Conservation (phyloP, 2,888 invertebrate genomes). For the Cancer borealis region DNA sequence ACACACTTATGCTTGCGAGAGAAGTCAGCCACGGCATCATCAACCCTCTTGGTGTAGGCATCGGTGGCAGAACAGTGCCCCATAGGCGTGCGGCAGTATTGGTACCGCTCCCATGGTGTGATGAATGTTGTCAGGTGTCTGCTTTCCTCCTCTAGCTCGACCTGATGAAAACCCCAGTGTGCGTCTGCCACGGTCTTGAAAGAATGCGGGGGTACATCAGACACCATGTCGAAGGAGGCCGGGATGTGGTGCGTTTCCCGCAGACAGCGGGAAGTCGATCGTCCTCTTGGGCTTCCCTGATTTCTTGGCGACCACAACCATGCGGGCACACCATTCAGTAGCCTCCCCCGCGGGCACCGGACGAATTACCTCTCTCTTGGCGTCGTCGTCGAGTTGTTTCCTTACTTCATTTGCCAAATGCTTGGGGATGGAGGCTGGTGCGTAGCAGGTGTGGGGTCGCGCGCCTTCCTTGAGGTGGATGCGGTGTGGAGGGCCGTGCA, state of each 20-base stretch:
- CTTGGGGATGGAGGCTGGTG: constrained; percentile 43
- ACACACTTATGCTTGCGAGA: constrained; percentile 43
- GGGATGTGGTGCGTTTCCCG: constrained; percentile 45
- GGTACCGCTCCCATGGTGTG: constrained; percentile 24
- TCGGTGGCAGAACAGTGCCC: constrained; percentile 49
- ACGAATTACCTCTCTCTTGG: neutral
- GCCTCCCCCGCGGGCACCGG: constrained; percentile 35
- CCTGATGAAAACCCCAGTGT: constrained; percentile 55
- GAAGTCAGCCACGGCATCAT: constrained; percentile 49
- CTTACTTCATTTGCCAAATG: neutral
- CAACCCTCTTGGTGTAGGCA: constrained; percentile 51
- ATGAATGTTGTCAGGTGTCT: constrained; percentile 1
- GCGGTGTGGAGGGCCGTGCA: constrained; percentile 16
- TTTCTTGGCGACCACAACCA: constrained; percentile 50
- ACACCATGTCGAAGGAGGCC: constrained; percentile 50
- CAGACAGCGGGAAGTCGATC: constrained; percentile 48
- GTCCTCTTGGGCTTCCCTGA: neutral
- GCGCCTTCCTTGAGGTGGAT: constrained; percentile 35
- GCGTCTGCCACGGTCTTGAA: constrained; percentile 46
- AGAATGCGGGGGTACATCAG: neutral
- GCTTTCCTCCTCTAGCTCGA: constrained; percentile 45
- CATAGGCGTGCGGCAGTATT: constrained; percentile 47
- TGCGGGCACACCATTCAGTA: constrained; percentile 48
- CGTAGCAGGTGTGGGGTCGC: constrained; percentile 3
- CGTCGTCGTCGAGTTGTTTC: neutral